Base-by-base conservation (phyloP, 2,797 vertebrate species). In the Epinephelus awoara region DNA sequence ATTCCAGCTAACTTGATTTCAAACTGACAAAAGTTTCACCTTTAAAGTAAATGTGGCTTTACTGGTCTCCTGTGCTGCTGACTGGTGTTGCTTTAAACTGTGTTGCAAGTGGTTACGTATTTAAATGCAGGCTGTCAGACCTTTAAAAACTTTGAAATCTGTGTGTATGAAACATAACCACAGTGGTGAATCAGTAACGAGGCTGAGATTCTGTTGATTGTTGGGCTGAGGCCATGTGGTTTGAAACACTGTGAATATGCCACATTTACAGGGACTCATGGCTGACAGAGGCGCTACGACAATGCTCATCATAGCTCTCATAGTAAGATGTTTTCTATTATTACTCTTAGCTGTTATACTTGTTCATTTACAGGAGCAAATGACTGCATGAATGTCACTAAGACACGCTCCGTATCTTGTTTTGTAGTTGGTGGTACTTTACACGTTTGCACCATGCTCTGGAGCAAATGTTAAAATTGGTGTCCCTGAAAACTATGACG, bases 401-500 rank as follows among this genome's bases (percentile, higher is more conserved):
- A 75, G 10, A 57, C 6, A 18, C 4, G 21, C 25, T 42, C 15
- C 3, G 21, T 58, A 19, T 81, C 5, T 73, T 82, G n/a, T 79
- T 87, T 85, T 4, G 57, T 79, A 95, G 93, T 72, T 80, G 87
- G 66, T 92, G 79, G 58, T 85, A 3, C 55, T 85, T 19, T n/a
- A 85, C 77, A 72, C 64, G 17, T 64, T 91, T 78, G 85, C 83
- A 78, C 93, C 84, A 7, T 92, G 92, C 50, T 89, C 89, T 47
- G 90, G 87, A 3, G 88, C 90, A 29, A 94, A 93, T 85, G 87
- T 96, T 27, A 87, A 92, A 58, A 93, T 96, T 11, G 94, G 95
- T 56, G 95, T 96, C 65, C 95, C 95, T 29, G 96, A 97, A 91
- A 97, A 96, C 85, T 94, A 94, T 18, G 88, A 94, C 70, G 96